Percentiles rank a stretch among this genome's conserved stretches.
These are phyloP conservation scores for Catharus ustulatus DNA, from an alignment of 2,797 vertebrate species.

Conservation along the genomic window DNA sequence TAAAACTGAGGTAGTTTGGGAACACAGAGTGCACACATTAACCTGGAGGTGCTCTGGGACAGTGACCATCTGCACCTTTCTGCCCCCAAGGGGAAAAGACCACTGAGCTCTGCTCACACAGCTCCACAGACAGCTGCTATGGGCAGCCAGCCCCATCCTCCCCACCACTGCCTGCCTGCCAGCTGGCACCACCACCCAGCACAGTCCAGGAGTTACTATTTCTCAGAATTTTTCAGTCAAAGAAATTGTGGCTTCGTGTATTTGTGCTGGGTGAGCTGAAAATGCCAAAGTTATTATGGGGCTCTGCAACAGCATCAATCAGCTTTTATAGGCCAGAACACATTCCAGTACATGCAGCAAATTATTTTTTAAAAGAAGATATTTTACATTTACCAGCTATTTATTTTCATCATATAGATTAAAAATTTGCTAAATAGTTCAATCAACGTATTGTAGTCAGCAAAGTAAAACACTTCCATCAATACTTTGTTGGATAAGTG, in stretches of 20 bases:
- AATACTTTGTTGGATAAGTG: not conserved
- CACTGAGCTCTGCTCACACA: not conserved
- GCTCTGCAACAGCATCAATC: not conserved
- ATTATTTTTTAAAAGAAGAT: not conserved
- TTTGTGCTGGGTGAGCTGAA: not conserved
- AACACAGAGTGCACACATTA: accelerated
- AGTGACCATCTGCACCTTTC: not conserved
- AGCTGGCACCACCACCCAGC: not conserved
- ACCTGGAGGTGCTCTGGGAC: not conserved
- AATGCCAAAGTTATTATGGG: not conserved
- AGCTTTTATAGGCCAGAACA: not conserved
- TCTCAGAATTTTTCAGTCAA: not conserved
- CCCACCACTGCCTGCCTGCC: not conserved
- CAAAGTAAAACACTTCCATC: not conserved
- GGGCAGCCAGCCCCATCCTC: not conserved
- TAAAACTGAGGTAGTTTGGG: accelerated
- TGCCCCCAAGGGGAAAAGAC: not conserved
- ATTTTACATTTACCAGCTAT: not conserved
- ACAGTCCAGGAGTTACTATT: accelerated
- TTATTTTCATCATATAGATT: conserved; percentile 16
- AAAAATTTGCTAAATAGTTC: conserved; percentile 24
- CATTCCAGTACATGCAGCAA: not conserved
- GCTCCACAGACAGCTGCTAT: not conserved
- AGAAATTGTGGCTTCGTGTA: not conserved
- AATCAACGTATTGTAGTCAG: not conserved